Base-by-base conservation (phyloP, 2,888 invertebrate genomes). In the Colletes collaris region DNA sequence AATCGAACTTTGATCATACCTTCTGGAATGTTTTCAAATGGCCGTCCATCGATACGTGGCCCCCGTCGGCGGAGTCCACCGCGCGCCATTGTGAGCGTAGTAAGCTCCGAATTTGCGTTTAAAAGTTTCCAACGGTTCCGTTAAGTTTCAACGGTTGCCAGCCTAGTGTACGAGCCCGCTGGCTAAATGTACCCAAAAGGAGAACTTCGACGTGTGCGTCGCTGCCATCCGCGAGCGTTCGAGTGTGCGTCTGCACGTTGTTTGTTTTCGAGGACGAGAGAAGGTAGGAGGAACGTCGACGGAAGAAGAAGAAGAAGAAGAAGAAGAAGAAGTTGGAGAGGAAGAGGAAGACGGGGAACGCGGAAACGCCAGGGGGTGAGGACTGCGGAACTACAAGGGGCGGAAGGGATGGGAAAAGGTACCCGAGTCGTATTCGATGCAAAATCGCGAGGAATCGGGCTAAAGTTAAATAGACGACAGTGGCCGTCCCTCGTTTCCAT, bases 101-200 rank as follows among this genome's bases (percentile, higher is more conserved):
- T 53, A 63, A 73, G 81, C 59, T 78, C 58, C 81, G 86, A 86
- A 86, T 88, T 88, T 87, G 88, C 84, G 87, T 88, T 87, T 87
- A 85, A 87, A 88, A 87, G 87, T 89, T 88, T 84, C 67, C 82
- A 75, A 83, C 78, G 81, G 75, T 85, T 86, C 82, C 76, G 80
- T 81, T 75, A 86, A 86, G 85, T 88, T 86, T 76, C 75, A 69
- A 68, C 66, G 59, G 69, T 75, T 59, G 6, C 64, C 67, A 46
- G 74, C 73, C 68, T 60, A 46, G 64, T 50, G 58, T 69, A 74
- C 68, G 70, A 80, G 83, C 74, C 81, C 72, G 70, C 80, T 69
- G 67, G 46, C 53, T 73, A 84, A 88, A 86, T 85, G 86, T 86
- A 86, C 85, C 81, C 75, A 77, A 83, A 46, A 81, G 80, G 71